Evolutionary conservation across 2,113 vertebrate species (phyloP).

Genomic region (Erythrocercus mccallii): DNA sequence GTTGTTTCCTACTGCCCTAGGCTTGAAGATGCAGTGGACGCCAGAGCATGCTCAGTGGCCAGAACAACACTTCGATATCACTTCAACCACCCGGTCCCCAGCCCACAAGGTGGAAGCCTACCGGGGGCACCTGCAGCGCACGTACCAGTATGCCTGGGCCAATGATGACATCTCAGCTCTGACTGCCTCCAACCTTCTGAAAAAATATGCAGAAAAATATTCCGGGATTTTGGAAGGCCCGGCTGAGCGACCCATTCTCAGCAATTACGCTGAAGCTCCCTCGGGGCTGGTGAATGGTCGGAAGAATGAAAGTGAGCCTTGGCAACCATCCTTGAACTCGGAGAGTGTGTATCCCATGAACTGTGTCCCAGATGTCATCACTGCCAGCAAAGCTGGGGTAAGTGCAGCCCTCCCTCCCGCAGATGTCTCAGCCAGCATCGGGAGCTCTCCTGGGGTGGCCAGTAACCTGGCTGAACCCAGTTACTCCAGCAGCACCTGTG

Average conservation of each 20-base stretch:
- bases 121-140: slow-evolving; percentile 93
- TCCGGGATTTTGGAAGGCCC: slow-evolving; percentile 96
- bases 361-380: slow-evolving; percentile 93
- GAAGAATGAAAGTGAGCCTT: slow-evolving; percentile 93
- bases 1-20: slow-evolving; percentile 65
- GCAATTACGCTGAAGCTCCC: slow-evolving; percentile 88
- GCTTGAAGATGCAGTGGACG: slow-evolving; percentile 99
- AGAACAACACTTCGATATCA: slow-evolving; percentile 99
- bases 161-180: slow-evolving; percentile 98
- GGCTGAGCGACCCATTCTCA: slow-evolving; percentile 87
- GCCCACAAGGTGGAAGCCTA: slow-evolving; percentile 99
- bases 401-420: slow-evolving; percentile 88
- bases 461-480: slow-evolving; percentile 93
- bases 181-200: slow-evolving; percentile 96
- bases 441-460: slow-evolving; percentile 92
- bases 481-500: slow-evolving; percentile 95
- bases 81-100: slow-evolving; percentile 94
- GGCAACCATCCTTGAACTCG: slow-evolving; percentile 83
- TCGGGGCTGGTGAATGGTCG: slow-evolving; percentile 90
- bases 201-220: slow-evolving; percentile 99
- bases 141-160: slow-evolving; percentile 98
- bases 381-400: slow-evolving; percentile 93
- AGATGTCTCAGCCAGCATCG: slow-evolving; percentile 91
- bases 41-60: slow-evolving; percentile 99
- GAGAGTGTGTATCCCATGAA: slow-evolving; percentile 97